These are phyloP conservation scores for Ectropis grisescens DNA, from an alignment of 1,140 invertebrate genomes.

Conservation along the genomic window DNA sequence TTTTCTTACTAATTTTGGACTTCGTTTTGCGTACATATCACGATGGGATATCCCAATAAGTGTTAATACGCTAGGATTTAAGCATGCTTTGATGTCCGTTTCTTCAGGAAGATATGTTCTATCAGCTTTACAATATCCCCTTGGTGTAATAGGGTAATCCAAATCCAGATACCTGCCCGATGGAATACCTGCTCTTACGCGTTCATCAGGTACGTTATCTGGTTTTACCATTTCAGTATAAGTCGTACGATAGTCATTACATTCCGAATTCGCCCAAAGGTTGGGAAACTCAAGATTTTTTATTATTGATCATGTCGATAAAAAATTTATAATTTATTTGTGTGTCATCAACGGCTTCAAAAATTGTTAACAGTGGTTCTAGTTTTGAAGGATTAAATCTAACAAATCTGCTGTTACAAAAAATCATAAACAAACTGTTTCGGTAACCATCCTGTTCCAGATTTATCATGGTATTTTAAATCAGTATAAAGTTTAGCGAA, in stretches of 20 bases:
- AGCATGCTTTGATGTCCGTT: conserved; percentile 12
- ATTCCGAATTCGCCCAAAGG: conserved; percentile 11
- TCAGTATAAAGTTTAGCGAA: conserved; percentile 26
- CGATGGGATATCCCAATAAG: conserved; percentile 13
- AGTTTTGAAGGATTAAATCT: conserved; percentile 14
- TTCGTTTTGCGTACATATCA: conserved; percentile 19
- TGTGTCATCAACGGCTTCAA: conserved; percentile 19
- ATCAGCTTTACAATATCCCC: conserved; percentile 12
- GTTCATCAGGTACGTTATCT: conserved; percentile 6
- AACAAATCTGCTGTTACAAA: conserved; percentile 11
- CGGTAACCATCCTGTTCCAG: conserved; percentile 19
- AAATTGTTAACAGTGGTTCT: conserved; percentile 17
- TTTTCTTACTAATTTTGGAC: conserved; percentile 9
- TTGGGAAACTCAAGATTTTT: conserved; percentile 15
- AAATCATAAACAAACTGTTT: conserved; percentile 23
- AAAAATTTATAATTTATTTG: conserved; percentile 20
- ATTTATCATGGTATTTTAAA: conserved; percentile 33
- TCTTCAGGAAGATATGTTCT: conserved; percentile 14
- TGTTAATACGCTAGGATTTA: conserved; percentile 14
- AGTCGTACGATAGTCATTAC: conserved; percentile 16
- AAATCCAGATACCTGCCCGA: conserved; percentile 23
- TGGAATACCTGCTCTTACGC: conserved; percentile 13
- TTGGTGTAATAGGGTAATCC: conserved; percentile 17
- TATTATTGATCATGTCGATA: no score
- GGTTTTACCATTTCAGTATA: conserved; percentile 21